phyloP scores from a whole-genome alignment of 2,113 vertebrate species.

The Picathartes gymnocephalus region DNA sequence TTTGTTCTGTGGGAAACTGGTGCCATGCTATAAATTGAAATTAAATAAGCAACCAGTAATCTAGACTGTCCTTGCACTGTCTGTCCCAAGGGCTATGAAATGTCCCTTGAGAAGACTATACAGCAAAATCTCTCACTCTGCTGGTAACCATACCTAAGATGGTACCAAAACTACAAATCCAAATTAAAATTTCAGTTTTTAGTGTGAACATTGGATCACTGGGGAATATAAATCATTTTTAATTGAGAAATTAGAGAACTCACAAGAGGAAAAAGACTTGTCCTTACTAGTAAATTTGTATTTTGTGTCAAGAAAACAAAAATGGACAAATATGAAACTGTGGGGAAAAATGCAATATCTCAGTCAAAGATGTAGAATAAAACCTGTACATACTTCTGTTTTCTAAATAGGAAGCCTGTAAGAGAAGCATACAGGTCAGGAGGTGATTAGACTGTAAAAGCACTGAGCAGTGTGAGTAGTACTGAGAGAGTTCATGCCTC shows the following conservation, averaged over 20 bases:
- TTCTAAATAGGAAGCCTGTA: background rate
- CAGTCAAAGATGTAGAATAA: background rate
- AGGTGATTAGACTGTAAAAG: background rate
- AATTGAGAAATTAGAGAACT: background rate
- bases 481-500: background rate
- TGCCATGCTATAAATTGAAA: background rate
- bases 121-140: background rate
- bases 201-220: background rate
- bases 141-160: background rate
- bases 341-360: background rate
- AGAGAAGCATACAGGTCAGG: background rate
- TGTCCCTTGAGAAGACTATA: background rate
- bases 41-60: background rate
- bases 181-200: background rate
- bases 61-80: background rate
- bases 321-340: background rate
- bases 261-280: background rate
- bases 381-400: background rate
- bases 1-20: conserved; percentile 6
- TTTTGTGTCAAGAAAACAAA: background rate
- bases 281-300: background rate
- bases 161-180: background rate
- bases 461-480: background rate
- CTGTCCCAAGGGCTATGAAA: background rate
- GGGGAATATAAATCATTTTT: background rate